Evolutionary conservation across 2,797 vertebrate species (phyloP).

Genomic region (Allobates femoralis): DNA sequence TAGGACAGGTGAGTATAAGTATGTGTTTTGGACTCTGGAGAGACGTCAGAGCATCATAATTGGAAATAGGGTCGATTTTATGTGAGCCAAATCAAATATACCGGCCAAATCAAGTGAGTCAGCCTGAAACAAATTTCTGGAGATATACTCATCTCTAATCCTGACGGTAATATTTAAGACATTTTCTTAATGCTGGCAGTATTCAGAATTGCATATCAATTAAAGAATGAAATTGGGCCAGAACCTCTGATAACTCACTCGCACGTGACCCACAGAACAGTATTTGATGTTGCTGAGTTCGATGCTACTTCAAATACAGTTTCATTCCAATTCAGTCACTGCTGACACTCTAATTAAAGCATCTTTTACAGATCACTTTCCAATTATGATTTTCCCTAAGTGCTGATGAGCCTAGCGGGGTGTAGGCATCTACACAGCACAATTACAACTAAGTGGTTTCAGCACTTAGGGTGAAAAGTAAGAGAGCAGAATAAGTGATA

Average conservation of each 20-base stretch:
- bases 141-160: too few species aligned
- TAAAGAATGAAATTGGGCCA: not conserved
- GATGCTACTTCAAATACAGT: conserved; percentile 10
- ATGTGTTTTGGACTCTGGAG: too few species aligned
- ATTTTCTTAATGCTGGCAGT: not conserved
- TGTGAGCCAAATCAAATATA: too few species aligned
- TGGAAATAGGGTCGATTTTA: too few species aligned
- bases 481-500: conserved; percentile 34
- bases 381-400: conserved; percentile 53
- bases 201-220: not conserved
- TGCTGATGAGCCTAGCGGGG: conserved; percentile 44
- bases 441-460: conserved; percentile 51
- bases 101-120: too few species aligned
- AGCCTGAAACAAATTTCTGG: too few species aligned
- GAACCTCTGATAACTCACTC: not conserved
- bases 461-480: conserved; percentile 32
- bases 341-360: conserved; percentile 48
- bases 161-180: not conserved
- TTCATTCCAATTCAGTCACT: conserved; percentile 25
- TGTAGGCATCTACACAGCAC: conserved; percentile 31
- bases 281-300: not conserved
- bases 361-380: conserved; percentile 45
- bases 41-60: too few species aligned
- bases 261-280: not conserved
- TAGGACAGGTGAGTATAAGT: too few species aligned